Base-by-base conservation (phyloP, 2,888 invertebrate genomes). In the Leptopilina syphax region DNA sequence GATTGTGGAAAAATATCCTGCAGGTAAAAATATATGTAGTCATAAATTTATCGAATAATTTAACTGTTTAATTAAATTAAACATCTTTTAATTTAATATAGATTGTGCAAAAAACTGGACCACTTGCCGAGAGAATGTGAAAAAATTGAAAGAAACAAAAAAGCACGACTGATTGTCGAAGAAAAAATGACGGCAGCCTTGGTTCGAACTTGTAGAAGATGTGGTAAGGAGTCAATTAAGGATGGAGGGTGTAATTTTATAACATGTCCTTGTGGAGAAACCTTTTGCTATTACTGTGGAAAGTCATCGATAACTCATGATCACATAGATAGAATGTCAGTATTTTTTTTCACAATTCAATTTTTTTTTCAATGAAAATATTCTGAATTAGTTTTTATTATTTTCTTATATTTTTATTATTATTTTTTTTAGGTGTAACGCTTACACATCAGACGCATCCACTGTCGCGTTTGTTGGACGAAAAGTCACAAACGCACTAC, bases 201-300 rank as follows among this genome's bases (percentile, higher is more conserved):
- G 24, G 84, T 91, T 79, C 89, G 93, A 66, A 92, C 90, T 81
- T 94, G 94, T 86, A 92, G 90, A 82, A 90, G 90, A 47, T 94
- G 94, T 80, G 87, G 89, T 0, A 88, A 90, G 57, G 92, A 92
- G 67, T 94, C 93, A 84, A 92, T 93, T 81, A 94, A 94, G 87
- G 92, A 92, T 68, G 93, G 93, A 78, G 94, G 94, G 0, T 94
- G 94, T 86, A 94, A 94, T 84, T 93, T 93, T 85, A 94, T 94
- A 92, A 92, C 91, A 0, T 94, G 94, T 84, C 81, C 89, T 0
- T 94, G 94, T 86, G 94, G 94, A 0, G 93, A 93, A 3, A 84
- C 83, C n/a, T 94, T 93, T 92, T 94, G 94, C 84, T 94, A 94
- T 81, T 87, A 94, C n/a, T 94, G 94, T 67, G 54, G 77, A 8